These are phyloP conservation scores for Eretmochelys imbricata DNA, from an alignment of 2,113 vertebrate species.

Conservation along the genomic window DNA sequence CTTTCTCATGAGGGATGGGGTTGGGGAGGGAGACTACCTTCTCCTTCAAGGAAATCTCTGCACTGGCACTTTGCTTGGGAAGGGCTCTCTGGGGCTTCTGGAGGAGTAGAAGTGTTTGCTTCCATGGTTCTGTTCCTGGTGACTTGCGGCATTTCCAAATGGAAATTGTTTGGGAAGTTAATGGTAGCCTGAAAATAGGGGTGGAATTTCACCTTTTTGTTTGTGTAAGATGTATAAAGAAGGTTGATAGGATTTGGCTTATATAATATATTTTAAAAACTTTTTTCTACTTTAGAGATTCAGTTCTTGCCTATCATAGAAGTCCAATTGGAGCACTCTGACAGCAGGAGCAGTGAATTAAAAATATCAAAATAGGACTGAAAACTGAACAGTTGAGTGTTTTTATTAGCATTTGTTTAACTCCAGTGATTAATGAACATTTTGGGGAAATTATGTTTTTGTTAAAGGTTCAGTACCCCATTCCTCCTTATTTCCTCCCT, in stretches of 20 bases:
- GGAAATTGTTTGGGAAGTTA: background rate
- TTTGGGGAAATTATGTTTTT: background rate
- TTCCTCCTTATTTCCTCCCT: slow-evolving; percentile 43
- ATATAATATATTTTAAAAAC: too few relatives aligned
- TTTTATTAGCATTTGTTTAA: background rate
- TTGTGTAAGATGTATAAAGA: background rate
- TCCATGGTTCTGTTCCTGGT: background rate
- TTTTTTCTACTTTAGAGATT: background rate
- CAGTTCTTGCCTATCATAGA: background rate
- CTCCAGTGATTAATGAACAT: background rate
- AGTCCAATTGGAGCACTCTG: background rate
- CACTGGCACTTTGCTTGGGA: background rate
- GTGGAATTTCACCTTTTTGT: background rate
- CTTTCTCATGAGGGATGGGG: background rate
- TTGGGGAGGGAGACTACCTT: background rate
- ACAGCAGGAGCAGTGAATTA: background rate
- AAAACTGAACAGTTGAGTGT: background rate
- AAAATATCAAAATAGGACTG: background rate
- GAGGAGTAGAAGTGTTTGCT: background rate
- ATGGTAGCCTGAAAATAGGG: background rate
- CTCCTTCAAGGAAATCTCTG: background rate
- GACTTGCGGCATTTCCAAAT: background rate
- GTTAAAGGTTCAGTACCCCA: slow-evolving; percentile 29
- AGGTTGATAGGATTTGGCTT: too few relatives aligned
- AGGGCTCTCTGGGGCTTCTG: background rate